Base-by-base conservation (phyloP, 2,797 vertebrate genomes). In the Lithobates pipiens region DNA sequence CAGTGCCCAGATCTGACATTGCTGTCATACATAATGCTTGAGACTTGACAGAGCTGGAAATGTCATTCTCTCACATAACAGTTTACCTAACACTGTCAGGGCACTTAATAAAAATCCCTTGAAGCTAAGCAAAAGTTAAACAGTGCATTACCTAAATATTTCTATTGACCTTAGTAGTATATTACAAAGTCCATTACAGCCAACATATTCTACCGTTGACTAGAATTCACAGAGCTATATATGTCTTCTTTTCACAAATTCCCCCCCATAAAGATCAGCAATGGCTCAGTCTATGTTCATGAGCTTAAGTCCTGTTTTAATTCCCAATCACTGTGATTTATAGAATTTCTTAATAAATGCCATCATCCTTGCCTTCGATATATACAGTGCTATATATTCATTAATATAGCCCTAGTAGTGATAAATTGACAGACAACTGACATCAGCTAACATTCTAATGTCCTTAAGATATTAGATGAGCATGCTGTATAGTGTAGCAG, bases 21-120 rank as follows among this genome's bases (percentile, higher is more conserved):
- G 21, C 70, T 42, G 36, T 42, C 11, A 72, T 21, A 25, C 70
- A 72, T 23, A 23, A 73, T 42, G n/a, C 39, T 73, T 73, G 71
- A 73, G 71, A 44, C 39, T 73, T 73, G 71, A 73, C 71, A 73
- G 71, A 73, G 71, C 39, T 42, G 71, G 39, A n/a, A 73, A 73
- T 73, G 71, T 42, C 71, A 46, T 34, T 25, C 39, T 25, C 39
- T 73, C 21, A 44, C 36, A 73, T 73, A 73, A 73, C 71, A 44
- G 39, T 73, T 39, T 44, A 44, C 71, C 36, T 42, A 73, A 23
- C 71, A 42, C 71, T 73, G 71, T 73, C 71, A 73, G 71, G 39
- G 23, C 10, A 42, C 71, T 73, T 73, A 23, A 73, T 42, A 42
- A 73, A 42, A 73, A 44, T 25, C 71, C 71, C 39, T 73, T 73